Conservation (phyloP, 2,797 vertebrate species). For the Argya squamiceps region DNA sequence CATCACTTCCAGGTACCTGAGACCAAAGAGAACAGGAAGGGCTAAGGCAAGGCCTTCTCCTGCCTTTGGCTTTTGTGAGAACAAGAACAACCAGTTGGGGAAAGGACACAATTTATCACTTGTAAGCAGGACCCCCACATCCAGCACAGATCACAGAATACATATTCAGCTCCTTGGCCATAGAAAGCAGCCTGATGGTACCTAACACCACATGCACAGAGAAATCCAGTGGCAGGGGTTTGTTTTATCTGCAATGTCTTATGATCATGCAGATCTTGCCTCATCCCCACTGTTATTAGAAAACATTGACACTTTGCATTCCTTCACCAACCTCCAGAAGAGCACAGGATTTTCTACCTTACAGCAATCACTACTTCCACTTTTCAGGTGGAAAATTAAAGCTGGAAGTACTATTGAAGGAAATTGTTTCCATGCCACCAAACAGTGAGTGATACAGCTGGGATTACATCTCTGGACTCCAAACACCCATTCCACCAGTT, state of each 20-base stretch:
- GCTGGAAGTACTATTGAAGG: background rate
- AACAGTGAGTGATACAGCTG: background rate
- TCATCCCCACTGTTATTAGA: background rate
- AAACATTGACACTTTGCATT: background rate
- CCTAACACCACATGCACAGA: background rate
- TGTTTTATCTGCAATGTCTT: background rate
- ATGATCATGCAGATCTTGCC: background rate
- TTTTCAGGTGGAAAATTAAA: slow-evolving; percentile 15
- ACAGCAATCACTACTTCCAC: background rate
- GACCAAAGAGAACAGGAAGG: background rate
- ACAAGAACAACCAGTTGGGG: background rate
- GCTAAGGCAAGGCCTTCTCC: background rate
- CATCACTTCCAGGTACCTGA: slow-evolving; percentile 93
- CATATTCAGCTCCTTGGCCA: background rate
- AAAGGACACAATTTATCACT: background rate
- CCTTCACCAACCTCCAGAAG: background rate
- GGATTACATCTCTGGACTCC: background rate
- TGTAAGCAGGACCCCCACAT: background rate
- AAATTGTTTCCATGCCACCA: background rate
- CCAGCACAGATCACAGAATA: background rate
- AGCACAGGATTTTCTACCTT: background rate
- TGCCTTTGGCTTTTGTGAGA: background rate
- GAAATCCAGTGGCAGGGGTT: background rate
- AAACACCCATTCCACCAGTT: background rate
- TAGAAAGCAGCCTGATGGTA: background rate